Evolutionary conservation across 1,140 invertebrate species (phyloP).

Genomic region (Metopolophium dirhodum): DNA sequence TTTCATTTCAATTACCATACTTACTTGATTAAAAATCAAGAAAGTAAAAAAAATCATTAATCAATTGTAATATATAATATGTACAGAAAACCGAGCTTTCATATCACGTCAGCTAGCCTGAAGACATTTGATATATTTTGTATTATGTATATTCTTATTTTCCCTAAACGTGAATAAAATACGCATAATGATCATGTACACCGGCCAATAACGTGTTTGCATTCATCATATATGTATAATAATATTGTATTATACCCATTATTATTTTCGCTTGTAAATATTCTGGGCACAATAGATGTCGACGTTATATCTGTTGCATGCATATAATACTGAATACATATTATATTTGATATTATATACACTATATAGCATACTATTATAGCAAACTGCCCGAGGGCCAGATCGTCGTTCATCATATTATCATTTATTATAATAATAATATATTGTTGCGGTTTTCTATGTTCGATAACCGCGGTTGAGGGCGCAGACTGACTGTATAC

Average conservation of each 20-base stretch:
- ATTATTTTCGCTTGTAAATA: not conserved
- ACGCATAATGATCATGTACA: not conserved
- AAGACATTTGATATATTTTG: not conserved
- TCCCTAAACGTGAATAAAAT: not conserved
- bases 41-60: too few species aligned
- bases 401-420: not conserved
- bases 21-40: too few species aligned
- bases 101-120: not conserved
- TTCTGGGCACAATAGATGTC: not conserved
- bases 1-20: too few species aligned
- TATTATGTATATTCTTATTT: not conserved
- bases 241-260: not conserved
- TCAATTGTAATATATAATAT: too few species aligned
- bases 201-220: not conserved
- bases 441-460: not conserved
- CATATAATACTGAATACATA: not conserved
- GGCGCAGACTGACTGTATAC: not conserved
- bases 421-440: not conserved
- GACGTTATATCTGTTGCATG: not conserved
- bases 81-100: too few species aligned
- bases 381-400: not conserved
- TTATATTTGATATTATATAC: not conserved
- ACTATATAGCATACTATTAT: not conserved
- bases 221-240: not conserved
- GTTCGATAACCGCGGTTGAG: not conserved